Percentiles rank a stretch among this genome's conserved stretches.
phyloP scores from a whole-genome alignment of 2,113 vertebrate species.

The Dendrocopos noguchii region DNA sequence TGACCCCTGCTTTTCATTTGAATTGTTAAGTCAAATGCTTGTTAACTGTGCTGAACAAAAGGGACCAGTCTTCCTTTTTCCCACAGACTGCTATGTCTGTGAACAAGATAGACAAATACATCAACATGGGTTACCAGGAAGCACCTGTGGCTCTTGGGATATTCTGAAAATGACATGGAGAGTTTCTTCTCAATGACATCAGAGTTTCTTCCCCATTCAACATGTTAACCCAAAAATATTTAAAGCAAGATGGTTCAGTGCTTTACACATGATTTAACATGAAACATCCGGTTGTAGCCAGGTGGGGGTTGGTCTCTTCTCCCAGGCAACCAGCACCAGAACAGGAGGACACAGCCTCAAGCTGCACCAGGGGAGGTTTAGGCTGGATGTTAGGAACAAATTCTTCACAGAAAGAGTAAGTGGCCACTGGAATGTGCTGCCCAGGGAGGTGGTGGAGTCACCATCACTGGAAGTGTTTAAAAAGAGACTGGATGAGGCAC shows the following conservation, averaged over 20 bases:
- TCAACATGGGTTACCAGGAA: background rate
- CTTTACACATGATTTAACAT: background rate
- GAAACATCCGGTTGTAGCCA: background rate
- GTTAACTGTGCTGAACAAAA: background rate
- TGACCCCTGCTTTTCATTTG: background rate
- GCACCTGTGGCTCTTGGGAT: rapidly evolving
- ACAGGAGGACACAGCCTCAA: too few relatives aligned
- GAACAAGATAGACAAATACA: background rate
- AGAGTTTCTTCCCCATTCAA: background rate
- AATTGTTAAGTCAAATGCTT: background rate
- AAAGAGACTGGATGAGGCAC: too few relatives aligned
- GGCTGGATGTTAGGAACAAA: too few relatives aligned
- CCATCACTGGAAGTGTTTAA: too few relatives aligned
- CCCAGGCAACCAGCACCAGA: too few relatives aligned
- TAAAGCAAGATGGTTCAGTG: background rate
- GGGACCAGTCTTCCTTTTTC: background rate
- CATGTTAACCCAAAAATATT: background rate
- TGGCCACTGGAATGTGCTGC: too few relatives aligned
- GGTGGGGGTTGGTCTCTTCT: too few relatives aligned
- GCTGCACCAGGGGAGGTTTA: too few relatives aligned
- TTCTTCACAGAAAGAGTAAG: too few relatives aligned
- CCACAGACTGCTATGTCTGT: background rate
- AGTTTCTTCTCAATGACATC: background rate
- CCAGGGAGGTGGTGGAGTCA: too few relatives aligned
- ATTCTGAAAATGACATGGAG: background rate